Conservation (phyloP, 1,140 invertebrate genomes). For the Monomorium pharaonis region DNA sequence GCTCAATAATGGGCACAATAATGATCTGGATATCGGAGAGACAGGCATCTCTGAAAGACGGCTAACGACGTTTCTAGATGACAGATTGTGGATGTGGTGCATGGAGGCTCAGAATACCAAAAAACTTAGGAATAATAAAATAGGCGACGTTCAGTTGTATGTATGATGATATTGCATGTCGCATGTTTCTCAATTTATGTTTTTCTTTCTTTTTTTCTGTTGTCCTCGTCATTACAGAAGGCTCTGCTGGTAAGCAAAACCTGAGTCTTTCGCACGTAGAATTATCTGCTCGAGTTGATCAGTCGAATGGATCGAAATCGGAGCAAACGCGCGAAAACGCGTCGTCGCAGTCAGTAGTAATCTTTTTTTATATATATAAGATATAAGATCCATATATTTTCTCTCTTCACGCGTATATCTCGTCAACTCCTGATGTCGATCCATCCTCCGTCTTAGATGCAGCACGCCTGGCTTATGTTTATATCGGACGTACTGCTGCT, state of each 20-base stretch:
- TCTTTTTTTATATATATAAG: neutral
- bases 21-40: conserved; percentile 20
- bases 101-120: conserved; percentile 83
- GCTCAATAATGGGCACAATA: conserved; percentile 24
- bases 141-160: conserved; percentile 84
- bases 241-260: conserved; percentile 82
- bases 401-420: neutral
- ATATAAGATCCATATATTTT: no score
- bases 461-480: neutral
- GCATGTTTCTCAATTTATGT: conserved; percentile 80
- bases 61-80: conserved; percentile 83
- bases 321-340: neutral
- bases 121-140: conserved; percentile 84
- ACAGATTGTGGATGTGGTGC: conserved; percentile 84
- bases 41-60: conserved; percentile 68
- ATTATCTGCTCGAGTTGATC: neutral
- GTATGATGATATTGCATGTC: conserved; percentile 82
- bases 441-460: neutral
- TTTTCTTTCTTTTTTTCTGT: conserved; percentile 64
- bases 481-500: neutral
- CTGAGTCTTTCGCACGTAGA: neutral
- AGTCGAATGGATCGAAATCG: conserved; percentile 27
- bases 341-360: neutral
- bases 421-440: conserved; percentile 12
- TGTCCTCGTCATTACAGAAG: conserved; percentile 75